Evolutionary conservation across 2,888 invertebrate species (phyloP).

Genomic region (Glaucopsyche alexis): DNA sequence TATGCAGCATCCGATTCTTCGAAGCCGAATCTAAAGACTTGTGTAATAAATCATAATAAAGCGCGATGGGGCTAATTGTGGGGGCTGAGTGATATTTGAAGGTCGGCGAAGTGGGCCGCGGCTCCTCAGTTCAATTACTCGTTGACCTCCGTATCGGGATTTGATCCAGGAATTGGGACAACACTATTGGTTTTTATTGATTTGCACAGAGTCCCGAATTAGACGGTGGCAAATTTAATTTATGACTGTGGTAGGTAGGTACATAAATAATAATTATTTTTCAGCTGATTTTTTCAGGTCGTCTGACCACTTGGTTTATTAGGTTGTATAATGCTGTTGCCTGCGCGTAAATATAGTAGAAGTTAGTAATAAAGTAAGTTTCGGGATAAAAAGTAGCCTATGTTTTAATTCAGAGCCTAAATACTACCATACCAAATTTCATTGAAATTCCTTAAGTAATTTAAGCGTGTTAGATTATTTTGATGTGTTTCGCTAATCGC

Average conservation of each 20-base stretch:
- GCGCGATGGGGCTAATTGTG: constrained; percentile 25
- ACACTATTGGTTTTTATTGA: constrained; percentile 47
- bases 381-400: too few species aligned
- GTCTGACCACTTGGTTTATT: not conserved
- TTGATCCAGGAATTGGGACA: constrained; percentile 52
- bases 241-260: not conserved
- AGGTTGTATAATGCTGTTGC: too few species aligned
- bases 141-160: constrained; percentile 65
- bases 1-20: constrained; percentile 8
- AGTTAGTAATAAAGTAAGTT: too few species aligned
- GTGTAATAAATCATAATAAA: constrained; percentile 18
- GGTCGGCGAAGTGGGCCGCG: constrained; percentile 54
- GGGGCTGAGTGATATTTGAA: constrained; percentile 2
- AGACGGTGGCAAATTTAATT: constrained; percentile 31
- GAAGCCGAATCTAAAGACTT: constrained; percentile 22
- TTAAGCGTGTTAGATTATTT: too few species aligned
- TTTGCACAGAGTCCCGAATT: constrained; percentile 43
- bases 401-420: too few species aligned
- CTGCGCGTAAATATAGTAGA: too few species aligned
- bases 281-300: not conserved
- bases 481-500: too few species aligned
- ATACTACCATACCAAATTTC: too few species aligned
- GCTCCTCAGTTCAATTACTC: constrained; percentile 57
- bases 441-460: too few species aligned
- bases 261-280: constrained; percentile 13